A percentile compares a stretch with the other conserved stretches of the same genome.
These are phyloP conservation scores for Pachyramphus minor DNA, from an alignment of 2,113 vertebrate species.

Conservation along the genomic window DNA sequence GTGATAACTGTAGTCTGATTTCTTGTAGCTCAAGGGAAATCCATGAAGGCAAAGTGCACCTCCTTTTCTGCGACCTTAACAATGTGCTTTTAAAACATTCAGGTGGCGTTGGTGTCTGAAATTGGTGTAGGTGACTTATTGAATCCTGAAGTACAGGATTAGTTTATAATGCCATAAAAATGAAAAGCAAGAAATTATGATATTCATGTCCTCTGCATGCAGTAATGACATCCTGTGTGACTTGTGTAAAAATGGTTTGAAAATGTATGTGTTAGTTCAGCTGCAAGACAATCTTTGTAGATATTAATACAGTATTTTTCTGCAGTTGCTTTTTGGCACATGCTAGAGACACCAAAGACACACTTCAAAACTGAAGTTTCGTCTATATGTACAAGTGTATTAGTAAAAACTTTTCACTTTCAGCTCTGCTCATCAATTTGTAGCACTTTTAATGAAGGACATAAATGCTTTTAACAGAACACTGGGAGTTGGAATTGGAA, in stretches of 20 bases:
- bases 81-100: not conserved
- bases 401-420: not conserved
- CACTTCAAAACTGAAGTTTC: not conserved
- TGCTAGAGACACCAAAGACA: not conserved
- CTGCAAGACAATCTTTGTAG: not conserved
- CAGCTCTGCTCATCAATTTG: not conserved
- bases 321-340: not conserved
- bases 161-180: slow-evolving; percentile 9
- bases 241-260: not conserved
- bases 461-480: not conserved
- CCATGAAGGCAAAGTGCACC: not conserved
- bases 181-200: slow-evolving; percentile 28
- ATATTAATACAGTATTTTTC: not conserved
- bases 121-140: slow-evolving; percentile 4
- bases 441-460: not conserved
- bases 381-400: not conserved
- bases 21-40: not conserved
- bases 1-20: not conserved
- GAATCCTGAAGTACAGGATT: not conserved
- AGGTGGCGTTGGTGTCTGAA: slow-evolving; percentile 31
- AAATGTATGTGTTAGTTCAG: not conserved
- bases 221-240: not conserved
- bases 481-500: not conserved
- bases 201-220: not conserved
- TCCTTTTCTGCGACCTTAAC: not conserved